Conservation (phyloP, 1,140 invertebrate genomes). For the Drosophila mauritiana region DNA sequence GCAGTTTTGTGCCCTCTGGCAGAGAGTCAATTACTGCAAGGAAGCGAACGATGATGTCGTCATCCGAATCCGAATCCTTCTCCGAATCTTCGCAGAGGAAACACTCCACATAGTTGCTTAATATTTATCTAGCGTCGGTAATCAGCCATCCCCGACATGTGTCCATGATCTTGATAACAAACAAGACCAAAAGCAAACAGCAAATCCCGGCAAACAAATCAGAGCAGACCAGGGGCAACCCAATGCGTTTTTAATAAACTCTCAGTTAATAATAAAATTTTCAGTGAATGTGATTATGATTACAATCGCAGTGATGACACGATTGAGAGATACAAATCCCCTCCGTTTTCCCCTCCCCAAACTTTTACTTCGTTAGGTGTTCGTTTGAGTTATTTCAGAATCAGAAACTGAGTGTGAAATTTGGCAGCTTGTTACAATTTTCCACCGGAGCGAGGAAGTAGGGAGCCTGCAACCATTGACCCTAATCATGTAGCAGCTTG, state of each 20-base stretch:
- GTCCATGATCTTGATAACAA: conserved; percentile 69
- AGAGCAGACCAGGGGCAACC: conserved; percentile 30
- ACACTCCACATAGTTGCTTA: conserved; percentile 64
- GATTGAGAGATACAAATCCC: conserved; percentile 18
- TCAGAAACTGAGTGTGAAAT: conserved; percentile 71
- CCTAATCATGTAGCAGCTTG: conserved; percentile 81
- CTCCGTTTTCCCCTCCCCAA: conserved; percentile 9
- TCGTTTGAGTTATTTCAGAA: conserved; percentile 29
- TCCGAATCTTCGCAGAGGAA: conserved; percentile 23
- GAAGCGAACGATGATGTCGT: conserved; percentile 60
- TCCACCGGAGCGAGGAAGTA: conserved; percentile 13
- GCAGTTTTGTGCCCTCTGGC: conserved; percentile 54
- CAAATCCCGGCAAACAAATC: conserved; percentile 41
- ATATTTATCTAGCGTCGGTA: conserved; percentile 71
- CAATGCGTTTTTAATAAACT: conserved; percentile 77
- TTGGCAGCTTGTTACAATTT: conserved; percentile 70
- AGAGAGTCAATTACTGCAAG: conserved; percentile 65
- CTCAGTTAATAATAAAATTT: conserved; percentile 73
- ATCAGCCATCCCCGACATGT: conserved; percentile 71
- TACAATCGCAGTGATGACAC: conserved; percentile 44
- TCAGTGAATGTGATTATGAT: conserved; percentile 57
- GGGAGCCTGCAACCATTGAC: conserved; percentile 46
- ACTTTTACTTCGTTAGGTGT: conserved; percentile 64
- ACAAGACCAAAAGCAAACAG: conserved; percentile 6
- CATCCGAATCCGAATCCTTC: conserved; percentile 25